Evolutionary conservation across 35 echinoderm and acorn worm species (phyloP).

Genomic region (Diadema setosum): DNA sequence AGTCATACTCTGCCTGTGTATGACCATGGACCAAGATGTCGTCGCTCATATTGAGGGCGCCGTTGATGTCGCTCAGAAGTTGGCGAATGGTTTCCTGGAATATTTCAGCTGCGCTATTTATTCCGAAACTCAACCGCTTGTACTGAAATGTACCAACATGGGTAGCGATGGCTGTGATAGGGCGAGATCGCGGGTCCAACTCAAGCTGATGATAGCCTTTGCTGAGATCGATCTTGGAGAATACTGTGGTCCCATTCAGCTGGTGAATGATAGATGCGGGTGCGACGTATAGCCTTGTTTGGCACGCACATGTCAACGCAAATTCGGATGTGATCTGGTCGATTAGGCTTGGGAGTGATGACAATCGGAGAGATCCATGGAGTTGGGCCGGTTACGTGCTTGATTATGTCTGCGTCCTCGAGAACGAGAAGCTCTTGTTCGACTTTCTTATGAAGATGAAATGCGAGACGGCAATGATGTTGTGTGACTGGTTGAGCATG

Average conservation of each 20-base stretch:
- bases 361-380: slow-evolving; percentile 71
- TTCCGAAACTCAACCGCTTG: slow-evolving; percentile 47
- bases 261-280: slow-evolving; percentile 16
- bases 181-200: background rate
- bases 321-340: background rate
- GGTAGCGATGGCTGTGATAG: slow-evolving; percentile 27
- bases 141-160: slow-evolving; percentile 40
- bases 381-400: slow-evolving; percentile 43
- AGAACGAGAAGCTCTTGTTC: slow-evolving; percentile 35
- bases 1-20: background rate
- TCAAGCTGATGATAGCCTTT: slow-evolving; percentile 44
- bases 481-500: background rate
- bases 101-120: slow-evolving; percentile 37
- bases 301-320: slow-evolving; percentile 43
- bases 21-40: slow-evolving; percentile 57
- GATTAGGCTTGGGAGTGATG: slow-evolving; percentile 28
- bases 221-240: slow-evolving; percentile 53
- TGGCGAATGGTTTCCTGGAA: slow-evolving; percentile 9
- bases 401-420: slow-evolving; percentile 45
- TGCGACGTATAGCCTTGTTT: background rate
- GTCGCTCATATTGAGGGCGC: slow-evolving; percentile 58
- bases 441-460: slow-evolving; percentile 36
- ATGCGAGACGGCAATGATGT: slow-evolving; percentile 39
- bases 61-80: slow-evolving; percentile 5
- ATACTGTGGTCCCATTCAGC: slow-evolving; percentile 23